phyloP scores from a whole-genome alignment of 2,888 invertebrate species.

The Diarsia dahlii region DNA sequence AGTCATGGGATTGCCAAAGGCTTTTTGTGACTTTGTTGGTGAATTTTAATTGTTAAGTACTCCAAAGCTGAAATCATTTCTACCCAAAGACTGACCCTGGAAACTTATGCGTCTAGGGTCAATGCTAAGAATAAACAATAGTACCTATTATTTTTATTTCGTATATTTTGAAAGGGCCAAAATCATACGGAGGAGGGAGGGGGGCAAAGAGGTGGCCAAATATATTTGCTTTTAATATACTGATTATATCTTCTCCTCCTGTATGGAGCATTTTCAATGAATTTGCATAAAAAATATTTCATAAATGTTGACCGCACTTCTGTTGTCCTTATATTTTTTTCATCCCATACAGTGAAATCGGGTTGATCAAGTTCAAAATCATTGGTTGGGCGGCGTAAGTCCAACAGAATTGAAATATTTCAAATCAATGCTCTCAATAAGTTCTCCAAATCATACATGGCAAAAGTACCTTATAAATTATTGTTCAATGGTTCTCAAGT shows the following conservation, averaged over 20 bases:
- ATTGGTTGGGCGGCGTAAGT: neutral
- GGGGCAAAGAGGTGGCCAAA: neutral
- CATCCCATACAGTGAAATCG: neutral
- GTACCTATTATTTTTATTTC: slow-evolving; percentile 30
- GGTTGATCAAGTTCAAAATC: neutral
- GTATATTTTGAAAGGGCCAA: neutral
- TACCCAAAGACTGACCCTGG: slow-evolving; percentile 53
- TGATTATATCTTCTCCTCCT: neutral
- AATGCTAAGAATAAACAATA: slow-evolving; percentile 49
- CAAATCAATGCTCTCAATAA: too few species aligned
- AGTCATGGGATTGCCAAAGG: slow-evolving; percentile 52
- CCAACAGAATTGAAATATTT: neutral
- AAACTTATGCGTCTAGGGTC: slow-evolving; percentile 34
- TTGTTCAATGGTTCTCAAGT: too few species aligned
- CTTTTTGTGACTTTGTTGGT: slow-evolving; percentile 50
- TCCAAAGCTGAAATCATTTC: slow-evolving; percentile 46
- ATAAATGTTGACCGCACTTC: neutral
- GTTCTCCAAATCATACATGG: too few species aligned
- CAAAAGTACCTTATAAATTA: too few species aligned
- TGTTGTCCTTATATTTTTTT: neutral
- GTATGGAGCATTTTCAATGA: neutral
- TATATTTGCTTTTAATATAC: neutral
- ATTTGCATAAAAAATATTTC: neutral
- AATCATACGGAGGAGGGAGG: neutral
- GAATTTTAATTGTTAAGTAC: slow-evolving; percentile 53